These are phyloP conservation scores for Eulemur macaco DNA, from an alignment of 2,113 vertebrate genomes.

Conservation along the genomic window DNA sequence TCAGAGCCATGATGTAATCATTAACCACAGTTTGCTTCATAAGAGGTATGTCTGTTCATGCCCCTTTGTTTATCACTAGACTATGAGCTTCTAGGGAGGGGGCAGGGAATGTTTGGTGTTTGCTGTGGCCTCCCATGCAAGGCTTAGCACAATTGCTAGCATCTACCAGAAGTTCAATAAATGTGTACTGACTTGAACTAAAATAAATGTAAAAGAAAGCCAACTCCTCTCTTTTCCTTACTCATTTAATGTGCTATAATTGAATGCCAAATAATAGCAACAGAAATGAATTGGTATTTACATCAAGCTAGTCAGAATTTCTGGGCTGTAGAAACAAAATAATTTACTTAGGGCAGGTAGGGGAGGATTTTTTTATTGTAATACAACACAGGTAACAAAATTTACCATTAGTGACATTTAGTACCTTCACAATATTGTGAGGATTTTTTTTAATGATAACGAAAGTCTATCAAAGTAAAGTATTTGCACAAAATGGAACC, in stretches of 20 bases:
- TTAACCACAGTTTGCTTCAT: neutral
- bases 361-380: neutral
- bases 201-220: neutral
- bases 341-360: neutral
- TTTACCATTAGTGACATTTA: neutral
- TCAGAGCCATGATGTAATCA: neutral
- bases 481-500: neutral
- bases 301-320: neutral
- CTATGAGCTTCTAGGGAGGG: neutral
- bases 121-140: neutral
- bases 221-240: neutral
- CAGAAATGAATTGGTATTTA: neutral
- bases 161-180: neutral
- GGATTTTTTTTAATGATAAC: neutral
- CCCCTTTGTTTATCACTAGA: neutral
- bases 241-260: neutral
- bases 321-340: neutral
- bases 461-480: neutral
- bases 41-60: neutral
- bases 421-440: neutral
- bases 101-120: neutral
- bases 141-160: neutral
- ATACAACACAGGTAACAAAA: neutral
- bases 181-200: neutral
- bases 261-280: neutral